Conservation (phyloP, 2,113 vertebrate species). For the Mobula hypostoma region DNA sequence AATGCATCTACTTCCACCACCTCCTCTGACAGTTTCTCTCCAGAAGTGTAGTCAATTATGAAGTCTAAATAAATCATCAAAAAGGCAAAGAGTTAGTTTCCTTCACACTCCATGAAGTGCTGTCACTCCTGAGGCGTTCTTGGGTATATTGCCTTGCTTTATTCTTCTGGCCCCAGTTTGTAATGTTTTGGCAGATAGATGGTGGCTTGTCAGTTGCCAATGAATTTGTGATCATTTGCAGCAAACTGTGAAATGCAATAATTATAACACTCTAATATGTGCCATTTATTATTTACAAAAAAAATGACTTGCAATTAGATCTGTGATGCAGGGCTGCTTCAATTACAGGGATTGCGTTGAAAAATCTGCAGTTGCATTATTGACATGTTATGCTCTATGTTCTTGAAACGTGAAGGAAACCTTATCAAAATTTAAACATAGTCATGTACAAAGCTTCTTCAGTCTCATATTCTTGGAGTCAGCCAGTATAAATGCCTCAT, state of each 20-base stretch:
- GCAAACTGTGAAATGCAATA: neutral
- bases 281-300: neutral
- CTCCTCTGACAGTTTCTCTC: neutral
- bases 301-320: neutral
- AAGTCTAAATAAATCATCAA: neutral
- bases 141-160: neutral
- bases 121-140: neutral
- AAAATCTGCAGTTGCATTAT: neutral
- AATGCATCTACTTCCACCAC: too few relatives aligned
- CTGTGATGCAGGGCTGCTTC: neutral
- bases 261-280: neutral
- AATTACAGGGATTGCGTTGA: neutral
- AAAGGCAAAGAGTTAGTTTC: neutral
- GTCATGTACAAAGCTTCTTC: conserved; percentile 15
- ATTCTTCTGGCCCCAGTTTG: neutral
- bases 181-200: neutral
- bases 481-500: neutral
- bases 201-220: neutral
- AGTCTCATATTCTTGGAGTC: neutral
- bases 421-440: conserved; percentile 8
- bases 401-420: conserved; percentile 1
- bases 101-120: neutral
- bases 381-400: neutral
- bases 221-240: neutral
- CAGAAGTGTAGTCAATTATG: neutral